Base-by-base conservation (phyloP, 1,140 invertebrate genomes). In the Leptinotarsa lineolata region DNA sequence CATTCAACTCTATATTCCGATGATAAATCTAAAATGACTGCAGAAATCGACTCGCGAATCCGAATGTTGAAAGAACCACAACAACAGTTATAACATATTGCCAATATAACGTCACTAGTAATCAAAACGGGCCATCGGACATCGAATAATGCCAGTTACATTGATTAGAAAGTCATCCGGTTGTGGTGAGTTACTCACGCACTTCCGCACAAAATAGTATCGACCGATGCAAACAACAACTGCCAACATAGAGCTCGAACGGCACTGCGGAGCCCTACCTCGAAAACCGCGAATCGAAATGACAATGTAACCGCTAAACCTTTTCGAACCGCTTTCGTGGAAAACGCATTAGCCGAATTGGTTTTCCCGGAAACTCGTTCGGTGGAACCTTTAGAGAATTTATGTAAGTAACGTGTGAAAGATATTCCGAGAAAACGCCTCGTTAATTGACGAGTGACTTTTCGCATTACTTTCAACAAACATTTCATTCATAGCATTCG, bases 331-430 rank as follows among this genome's bases (percentile, higher is more conserved):
- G 48, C 48, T 54, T 54, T 54, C 48, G 48, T 2, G 48, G 48
- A 54, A 54, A 54, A 54, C 48, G 48, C 48, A 54, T 54, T 54
- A 54, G 48, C 48, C 13, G 48, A 54, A 54, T 54, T 54, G n/a
- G 48, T 54, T 54, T 54, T 54, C 48, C 16, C 48, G 48, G 48
- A 54, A 54, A 54, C 48, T 15, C 48, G 48, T 54, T 16, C 48
- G n/a, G n/a, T 13, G 48, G 16, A 18, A 54, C 16, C 48, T 13
- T 18, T 54, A 18, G 48, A 54, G 15, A 54, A 54, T 15, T 54
- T 54, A 54, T 54, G 48, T 54, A 18, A 54, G n/a, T 54, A 18
- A 18, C n/a, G 48, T 54, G n/a, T 54, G 48, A 18, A n/a, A 39
- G 30, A 39, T 11, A 39, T 39, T 39, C 5, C 30, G 30, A 39